Base-by-base conservation (phyloP, 2,113 vertebrate genomes). In the Triplophysa dalaica region DNA sequence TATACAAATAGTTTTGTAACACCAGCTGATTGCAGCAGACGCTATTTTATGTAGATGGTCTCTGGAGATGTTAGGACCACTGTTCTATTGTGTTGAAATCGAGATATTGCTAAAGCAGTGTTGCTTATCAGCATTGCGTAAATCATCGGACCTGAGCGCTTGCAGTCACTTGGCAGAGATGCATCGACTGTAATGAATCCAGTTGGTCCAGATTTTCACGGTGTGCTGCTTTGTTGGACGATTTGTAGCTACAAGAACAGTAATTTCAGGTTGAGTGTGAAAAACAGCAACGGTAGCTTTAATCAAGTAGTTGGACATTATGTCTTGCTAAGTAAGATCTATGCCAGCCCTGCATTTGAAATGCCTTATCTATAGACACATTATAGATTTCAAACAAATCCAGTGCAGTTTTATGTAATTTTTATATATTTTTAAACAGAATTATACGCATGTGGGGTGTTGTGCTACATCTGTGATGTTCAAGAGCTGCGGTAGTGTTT, bases 201-300 rank as follows among this genome's bases (percentile, higher is more conserved):
- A 58, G 26, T 43, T 21, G 58, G 41, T 62, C 16, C 17, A 19
- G 48, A 62, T 62, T 9, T 17, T 58, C 19, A 58, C 54, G 8
- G n/a, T 58, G 16, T 9, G 19, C 7, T n/a, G 54, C 54, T 58
- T 8, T 56, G 54, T 6, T 7, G 16, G 52, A 54, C 56, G n/a
- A 19, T 77, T 77, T 81, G 81, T 77, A 77, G 74, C 58, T 24
- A 17, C 16, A 61, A 29, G 56, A 21, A 62, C 22, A 11, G 11
- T 29, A 9, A 4, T 65, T 38, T 72, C 54, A 52, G 16, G 5
- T 54, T 64, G 26, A n/a, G 45, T 17, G 41, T 33, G 21, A 26
- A 62, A 72, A 56, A 41, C 22, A 14, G 13, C 48, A 2, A 48
- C 10, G 45, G 21, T 62, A 50, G 61, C n/a, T 41, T 41, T 33